Evolutionary conservation across 1,140 invertebrate species (phyloP).

Genomic region (Acromyrmex echinatior): DNA sequence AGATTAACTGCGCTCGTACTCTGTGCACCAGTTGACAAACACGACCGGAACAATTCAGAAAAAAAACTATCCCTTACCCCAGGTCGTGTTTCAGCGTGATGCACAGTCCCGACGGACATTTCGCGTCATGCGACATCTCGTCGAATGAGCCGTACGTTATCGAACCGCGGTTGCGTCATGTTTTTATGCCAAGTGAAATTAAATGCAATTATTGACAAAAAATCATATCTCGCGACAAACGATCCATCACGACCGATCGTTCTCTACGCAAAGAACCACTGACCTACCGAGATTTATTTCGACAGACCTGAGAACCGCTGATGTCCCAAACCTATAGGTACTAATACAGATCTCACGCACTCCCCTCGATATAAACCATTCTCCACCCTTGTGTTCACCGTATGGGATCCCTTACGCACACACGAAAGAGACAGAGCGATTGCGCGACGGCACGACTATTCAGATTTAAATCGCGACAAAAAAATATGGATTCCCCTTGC

Average conservation of each 20-base stretch:
- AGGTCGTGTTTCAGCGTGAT: constrained; percentile 74
- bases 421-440: constrained; percentile 75
- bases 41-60: constrained; percentile 70
- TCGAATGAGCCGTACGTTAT: constrained; percentile 18
- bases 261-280: constrained; percentile 22
- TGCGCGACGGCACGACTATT: constrained; percentile 80
- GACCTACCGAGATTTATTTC: not conserved
- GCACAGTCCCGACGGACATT: constrained; percentile 65
- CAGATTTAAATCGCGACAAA: constrained; percentile 85
- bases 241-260: not conserved
- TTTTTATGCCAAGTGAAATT: not conserved
- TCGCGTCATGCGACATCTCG: constrained; percentile 71
- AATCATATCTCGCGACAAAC: not conserved
- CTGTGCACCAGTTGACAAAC: constrained; percentile 70
- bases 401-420: constrained; percentile 82
- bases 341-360: constrained; percentile 87
- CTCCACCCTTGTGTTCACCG: constrained; percentile 78
- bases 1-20: constrained; percentile 73
- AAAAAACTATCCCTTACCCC: constrained; percentile 66
- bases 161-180: constrained; percentile 6
- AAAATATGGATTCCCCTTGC: constrained; percentile 82
- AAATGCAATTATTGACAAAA: not conserved
- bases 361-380: constrained; percentile 85
- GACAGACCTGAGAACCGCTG: constrained; percentile 81
- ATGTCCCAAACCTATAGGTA: constrained; percentile 78